Percentiles rank a stretch among this genome's conserved stretches.
Conservation (phyloP, 2,797 vertebrate species). For the Gephyroberyx darwinii region DNA sequence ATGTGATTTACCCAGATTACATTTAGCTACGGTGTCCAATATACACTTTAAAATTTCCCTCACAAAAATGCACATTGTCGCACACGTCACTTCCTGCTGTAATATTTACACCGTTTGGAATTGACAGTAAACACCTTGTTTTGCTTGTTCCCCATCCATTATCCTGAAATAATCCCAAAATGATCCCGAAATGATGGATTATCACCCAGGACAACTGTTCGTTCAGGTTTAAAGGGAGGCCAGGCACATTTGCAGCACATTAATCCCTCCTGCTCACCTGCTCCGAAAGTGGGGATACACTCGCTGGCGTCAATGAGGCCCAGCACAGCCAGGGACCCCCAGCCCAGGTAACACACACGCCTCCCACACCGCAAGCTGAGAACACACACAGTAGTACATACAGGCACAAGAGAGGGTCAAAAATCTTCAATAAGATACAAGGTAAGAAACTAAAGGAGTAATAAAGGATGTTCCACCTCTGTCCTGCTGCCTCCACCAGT, state of each 20-base stretch:
- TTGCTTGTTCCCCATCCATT: no score
- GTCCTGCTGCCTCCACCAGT: conserved; percentile 79
- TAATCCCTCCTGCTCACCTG: conserved; percentile 69
- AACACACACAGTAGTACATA: not conserved
- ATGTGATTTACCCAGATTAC: no score
- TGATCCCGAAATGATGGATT: no score
- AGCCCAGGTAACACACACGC: conserved; percentile 81
- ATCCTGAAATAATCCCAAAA: no score
- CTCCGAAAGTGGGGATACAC: conserved; percentile 83
- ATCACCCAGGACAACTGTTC: not conserved
- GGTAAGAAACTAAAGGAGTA: not conserved
- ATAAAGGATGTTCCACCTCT: conserved; percentile 69
- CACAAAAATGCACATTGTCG: no score
- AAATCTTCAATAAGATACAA: no score
- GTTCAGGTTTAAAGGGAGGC: not conserved
- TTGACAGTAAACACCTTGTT: no score
- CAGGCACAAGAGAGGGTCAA: no score
- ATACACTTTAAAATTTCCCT: no score
- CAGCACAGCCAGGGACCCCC: conserved; percentile 80
- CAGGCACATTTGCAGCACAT: not conserved
- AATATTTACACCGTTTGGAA: no score
- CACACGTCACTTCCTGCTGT: no score
- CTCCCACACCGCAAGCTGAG: conserved; percentile 76
- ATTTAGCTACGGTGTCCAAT: no score
- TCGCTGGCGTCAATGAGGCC: conserved; percentile 85